A percentile compares a stretch with the other conserved stretches of the same genome.
Evolutionary conservation across 2,888 invertebrate species (phyloP).

Genomic region (Metallyticus violacea): DNA sequence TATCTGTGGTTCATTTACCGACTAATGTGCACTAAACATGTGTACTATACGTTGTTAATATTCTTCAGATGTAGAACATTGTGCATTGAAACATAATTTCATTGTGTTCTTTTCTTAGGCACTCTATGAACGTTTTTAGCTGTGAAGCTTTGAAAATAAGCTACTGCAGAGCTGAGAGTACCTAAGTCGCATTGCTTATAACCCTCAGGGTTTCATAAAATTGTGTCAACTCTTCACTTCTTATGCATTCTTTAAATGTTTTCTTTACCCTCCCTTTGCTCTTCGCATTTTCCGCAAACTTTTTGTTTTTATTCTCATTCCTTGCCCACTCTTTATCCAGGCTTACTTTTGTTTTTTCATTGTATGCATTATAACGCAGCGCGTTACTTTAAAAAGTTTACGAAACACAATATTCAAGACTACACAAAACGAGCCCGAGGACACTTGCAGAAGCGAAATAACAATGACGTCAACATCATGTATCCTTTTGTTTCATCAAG

Average conservation of each 20-base stretch:
- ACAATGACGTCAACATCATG: not conserved
- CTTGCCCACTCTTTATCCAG: too few relatives aligned
- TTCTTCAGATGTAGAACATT: too few relatives aligned
- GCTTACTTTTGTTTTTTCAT: not conserved
- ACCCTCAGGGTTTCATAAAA: not conserved
- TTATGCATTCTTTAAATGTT: not conserved
- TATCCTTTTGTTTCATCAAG: slow-evolving; percentile 16
- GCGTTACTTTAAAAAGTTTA: not conserved
- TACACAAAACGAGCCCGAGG: not conserved
- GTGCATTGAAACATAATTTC: not conserved
- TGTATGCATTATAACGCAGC: not conserved
- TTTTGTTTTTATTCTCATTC: not conserved
- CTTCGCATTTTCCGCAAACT: too few relatives aligned
- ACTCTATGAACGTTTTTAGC: not conserved
- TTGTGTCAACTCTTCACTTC: not conserved
- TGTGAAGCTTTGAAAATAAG: too few relatives aligned
- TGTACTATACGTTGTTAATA: too few relatives aligned
- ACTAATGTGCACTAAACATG: too few relatives aligned
- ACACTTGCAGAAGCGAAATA: not conserved
- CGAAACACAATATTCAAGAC: not conserved
- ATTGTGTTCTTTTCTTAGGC: not conserved
- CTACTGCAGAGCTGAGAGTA: not conserved
- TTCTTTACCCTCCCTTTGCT: not conserved
- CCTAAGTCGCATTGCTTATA: not conserved
- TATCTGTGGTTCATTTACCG: too few relatives aligned